Base-by-base conservation (phyloP, 2,888 invertebrate species). In the Aricia artaxerxes region DNA sequence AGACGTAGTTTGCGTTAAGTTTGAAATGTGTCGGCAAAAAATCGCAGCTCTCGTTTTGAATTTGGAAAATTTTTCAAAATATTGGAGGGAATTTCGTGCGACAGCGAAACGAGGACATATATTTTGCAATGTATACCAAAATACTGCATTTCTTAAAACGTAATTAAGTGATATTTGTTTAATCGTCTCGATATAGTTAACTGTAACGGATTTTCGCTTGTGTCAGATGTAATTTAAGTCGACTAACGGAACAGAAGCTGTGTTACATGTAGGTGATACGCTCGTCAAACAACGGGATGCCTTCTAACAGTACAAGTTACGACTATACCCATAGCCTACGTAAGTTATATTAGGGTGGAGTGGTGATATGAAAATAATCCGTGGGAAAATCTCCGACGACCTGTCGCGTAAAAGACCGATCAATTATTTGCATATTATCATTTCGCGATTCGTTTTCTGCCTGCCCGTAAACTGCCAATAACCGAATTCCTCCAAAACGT, bases 91-190 rank as follows among this genome's bases (percentile, higher is more conserved):
- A 49, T 44, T 78, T 49, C 57, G 72, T 80, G 84, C 80, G 81
- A 87, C 92, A 91, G 92, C 92, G 92, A 88, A 92, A 92, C 92
- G 88, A 89, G 88, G 87, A 85, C 82, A 83, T 82, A 83, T 84
- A 84, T 87, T 90, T 90, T 92, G 92, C 92, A 94, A 94, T 94
- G 89, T 93, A 94, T 93, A 94, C 94, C 94, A 94, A 94, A 94
- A 93, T 92, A 90, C 90, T 93, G 94, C 94, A 94, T 94, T 94
- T 93, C 69, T 90, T 93, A 90, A 91, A 91, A 92, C 86, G 85
- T 93, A 76, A 76, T 57, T 76, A 94, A 94, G 92, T 88, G 87
- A 84, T 86, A 85, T 86, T 86, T 84, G 84, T 86, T 86, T 84
- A 86, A 84, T 85, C 84, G 85, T 85, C 87, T 86, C 85, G 82